Evolutionary conservation across 2,888 invertebrate genomes (phyloP), one percentile per base, ranked within the genome.

Genomic region (Himalopsyche tibetana): DNA sequence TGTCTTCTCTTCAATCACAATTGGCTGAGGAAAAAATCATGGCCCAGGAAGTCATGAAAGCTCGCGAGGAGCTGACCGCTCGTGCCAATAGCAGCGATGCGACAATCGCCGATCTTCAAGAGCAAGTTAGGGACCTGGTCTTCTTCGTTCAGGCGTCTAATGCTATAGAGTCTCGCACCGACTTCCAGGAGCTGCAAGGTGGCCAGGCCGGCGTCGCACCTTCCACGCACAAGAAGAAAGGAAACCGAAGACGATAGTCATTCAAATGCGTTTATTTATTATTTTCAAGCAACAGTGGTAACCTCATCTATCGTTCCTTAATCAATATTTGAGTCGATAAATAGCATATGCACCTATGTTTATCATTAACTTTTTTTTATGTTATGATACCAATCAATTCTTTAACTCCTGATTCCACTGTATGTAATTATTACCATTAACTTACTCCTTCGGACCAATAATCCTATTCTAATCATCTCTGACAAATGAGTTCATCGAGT

Each of bases 81-180:
- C 89, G 93, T 90, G 91, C 91, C 87, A 86, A 90, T 90, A 91
- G 90, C 89, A 90, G 92, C 88, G 90, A 92, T 15, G 92, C 91
- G 90, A 96, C 98, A 94, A 94, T 98, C n/a, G 89, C 92, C 0
- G 98, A 98, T 36, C 93, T 99, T 51, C 95, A 96, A 89, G 99
- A 99, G 90, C 98, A 99, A 93, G 94, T 99, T 11, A 94, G 97
- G 55, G 99, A 99, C 93, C 94, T 99, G 82, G 98, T 99, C 98
- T 98, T 99, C 93, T 99, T 96, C 91, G 95, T 99, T 89, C 98
- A 99, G 89, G 99, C 98, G 0, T 97, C 97, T 91, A 90, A 90
- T 82, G 90, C 91, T 88, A 91, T 92, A 88, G 91, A 91, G 40
- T 91, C 90, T 12, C 79, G 85, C 80, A 91, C 92, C 0, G 92